Percentiles rank a stretch among this genome's conserved stretches.
Conservation (phyloP, 2,113 vertebrate genomes). For the Marmota flaviventris region DNA sequence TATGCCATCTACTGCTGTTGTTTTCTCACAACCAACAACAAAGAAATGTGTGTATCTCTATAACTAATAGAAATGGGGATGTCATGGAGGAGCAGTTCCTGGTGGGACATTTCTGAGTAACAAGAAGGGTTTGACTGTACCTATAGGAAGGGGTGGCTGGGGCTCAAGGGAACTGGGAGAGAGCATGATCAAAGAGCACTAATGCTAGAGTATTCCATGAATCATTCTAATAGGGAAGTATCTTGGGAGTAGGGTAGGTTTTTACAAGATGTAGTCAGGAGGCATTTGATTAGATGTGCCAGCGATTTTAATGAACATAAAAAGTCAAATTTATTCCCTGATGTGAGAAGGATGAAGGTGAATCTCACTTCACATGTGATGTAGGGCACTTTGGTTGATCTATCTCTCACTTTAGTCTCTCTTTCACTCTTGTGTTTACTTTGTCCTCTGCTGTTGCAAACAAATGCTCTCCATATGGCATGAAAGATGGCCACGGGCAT, state of each 20-base stretch:
- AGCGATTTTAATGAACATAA: not conserved
- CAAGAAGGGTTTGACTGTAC: not conserved
- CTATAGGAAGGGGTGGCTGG: not conserved
- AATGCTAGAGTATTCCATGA: not conserved
- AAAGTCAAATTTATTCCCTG: not conserved
- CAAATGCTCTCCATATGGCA: not conserved
- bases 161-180: not conserved
- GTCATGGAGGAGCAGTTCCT: not conserved
- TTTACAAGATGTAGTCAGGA: not conserved
- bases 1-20: not conserved
- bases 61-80: not conserved
- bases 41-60: not conserved
- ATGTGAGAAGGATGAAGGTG: not conserved
- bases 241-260: not conserved
- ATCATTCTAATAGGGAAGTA: not conserved
- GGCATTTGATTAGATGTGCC: not conserved
- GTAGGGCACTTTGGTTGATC: not conserved
- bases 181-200: not conserved
- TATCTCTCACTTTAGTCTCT: not conserved
- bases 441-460: not conserved
- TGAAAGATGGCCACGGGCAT: not conserved
- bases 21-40: not conserved
- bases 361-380: not conserved
- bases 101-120: not conserved
- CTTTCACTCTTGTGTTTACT: conserved; percentile 4